These are phyloP conservation scores for Spongilla lacustris DNA, from an alignment of 37 sponge, comb jelly and placozoan species.

Conservation along the genomic window DNA sequence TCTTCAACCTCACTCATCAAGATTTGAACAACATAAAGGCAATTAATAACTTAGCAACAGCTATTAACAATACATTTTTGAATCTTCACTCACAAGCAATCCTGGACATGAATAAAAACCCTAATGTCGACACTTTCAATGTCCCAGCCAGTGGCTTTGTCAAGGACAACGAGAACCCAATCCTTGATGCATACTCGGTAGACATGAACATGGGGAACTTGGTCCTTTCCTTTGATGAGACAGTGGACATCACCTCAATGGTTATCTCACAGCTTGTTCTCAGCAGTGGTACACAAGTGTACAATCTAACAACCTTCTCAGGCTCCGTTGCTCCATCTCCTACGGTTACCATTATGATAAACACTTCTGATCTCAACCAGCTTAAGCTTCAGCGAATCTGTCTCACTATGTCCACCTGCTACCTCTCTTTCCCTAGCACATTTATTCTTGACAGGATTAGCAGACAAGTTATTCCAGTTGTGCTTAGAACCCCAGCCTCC, in stretches of 20 bases:
- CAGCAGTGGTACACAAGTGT: constrained; percentile 9
- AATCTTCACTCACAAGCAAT: constrained; percentile 56
- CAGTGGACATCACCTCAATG: constrained; percentile 74
- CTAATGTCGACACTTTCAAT: constrained; percentile 7
- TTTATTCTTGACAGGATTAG: constrained; percentile 71
- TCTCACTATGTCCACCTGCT: constrained; percentile 51
- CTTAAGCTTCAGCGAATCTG: constrained; percentile 73
- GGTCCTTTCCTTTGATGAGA: constrained; percentile 79
- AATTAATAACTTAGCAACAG: constrained; percentile 60
- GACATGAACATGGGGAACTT: constrained; percentile 53
- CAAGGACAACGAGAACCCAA: constrained; percentile 62
- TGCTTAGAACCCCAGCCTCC: background rate
- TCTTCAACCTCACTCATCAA: constrained; percentile 37
- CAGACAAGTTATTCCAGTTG: constrained; percentile 47
- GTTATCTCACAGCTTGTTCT: constrained; percentile 50
- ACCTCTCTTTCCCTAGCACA: constrained; percentile 55
- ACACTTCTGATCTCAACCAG: constrained; percentile 67
- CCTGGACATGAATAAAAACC: constrained; percentile 67
- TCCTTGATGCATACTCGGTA: constrained; percentile 47
- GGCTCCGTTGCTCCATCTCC: constrained; percentile 47
- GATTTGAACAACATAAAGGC: constrained; percentile 81
- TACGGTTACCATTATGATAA: constrained; percentile 37
- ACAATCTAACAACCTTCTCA: constrained; percentile 52
- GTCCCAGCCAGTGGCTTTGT: constrained; percentile 49
- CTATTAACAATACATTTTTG: constrained; percentile 69